Conservation (phyloP, 2,797 vertebrate species). For the Betta splendens region DNA sequence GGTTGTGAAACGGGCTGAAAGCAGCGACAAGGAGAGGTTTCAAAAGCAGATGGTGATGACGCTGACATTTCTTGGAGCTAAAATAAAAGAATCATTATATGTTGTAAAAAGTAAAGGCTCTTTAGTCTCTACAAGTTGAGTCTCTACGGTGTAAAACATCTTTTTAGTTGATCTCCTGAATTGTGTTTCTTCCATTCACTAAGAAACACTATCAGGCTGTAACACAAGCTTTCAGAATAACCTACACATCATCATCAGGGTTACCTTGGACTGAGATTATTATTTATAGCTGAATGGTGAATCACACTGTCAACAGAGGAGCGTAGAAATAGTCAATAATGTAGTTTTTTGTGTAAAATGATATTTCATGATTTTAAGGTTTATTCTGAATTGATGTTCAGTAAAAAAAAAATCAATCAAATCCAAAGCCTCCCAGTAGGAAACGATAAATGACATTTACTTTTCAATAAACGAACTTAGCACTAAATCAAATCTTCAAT, state of each 20-base stretch:
- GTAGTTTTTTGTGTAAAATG: no score
- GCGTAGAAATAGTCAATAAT: no score
- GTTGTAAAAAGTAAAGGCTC: slow-evolving; percentile 11
- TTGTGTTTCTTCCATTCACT: not conserved
- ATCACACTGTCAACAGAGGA: not conserved
- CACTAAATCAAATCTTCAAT: no score
- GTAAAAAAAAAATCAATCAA: no score
- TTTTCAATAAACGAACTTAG: no score
- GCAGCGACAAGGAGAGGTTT: slow-evolving; percentile 12
- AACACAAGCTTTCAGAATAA: not conserved
- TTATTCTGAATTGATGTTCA: not conserved
- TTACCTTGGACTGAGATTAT: not conserved
- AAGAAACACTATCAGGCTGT: not conserved
- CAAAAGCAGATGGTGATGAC: slow-evolving; percentile 9
- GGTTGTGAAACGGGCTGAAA: slow-evolving; percentile 36
- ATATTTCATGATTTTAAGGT: no score
- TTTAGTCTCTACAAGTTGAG: slow-evolving; percentile 17
- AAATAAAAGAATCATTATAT: slow-evolving; percentile 13
- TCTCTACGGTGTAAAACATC: not conserved
- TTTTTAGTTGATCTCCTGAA: no score
- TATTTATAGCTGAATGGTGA: not conserved
- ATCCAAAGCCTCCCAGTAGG: no score
- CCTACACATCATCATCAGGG: not conserved
- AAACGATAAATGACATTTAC: no score
- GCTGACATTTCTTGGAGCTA: slow-evolving; percentile 14